Conservation (phyloP, 2,113 vertebrate species). For the Isurus oxyrinchus region DNA sequence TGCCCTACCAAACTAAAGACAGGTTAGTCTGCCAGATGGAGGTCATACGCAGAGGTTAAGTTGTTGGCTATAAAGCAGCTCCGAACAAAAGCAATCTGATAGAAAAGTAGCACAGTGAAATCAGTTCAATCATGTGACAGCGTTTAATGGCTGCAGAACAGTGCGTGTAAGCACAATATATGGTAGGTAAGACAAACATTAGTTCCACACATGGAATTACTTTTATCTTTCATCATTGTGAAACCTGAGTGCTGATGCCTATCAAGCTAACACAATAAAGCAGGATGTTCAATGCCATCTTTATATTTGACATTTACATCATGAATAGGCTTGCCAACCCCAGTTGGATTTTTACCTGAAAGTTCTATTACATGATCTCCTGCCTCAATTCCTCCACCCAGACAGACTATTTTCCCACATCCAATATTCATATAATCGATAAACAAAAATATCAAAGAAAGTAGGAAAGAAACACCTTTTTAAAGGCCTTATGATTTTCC, state of each 20-base stretch:
- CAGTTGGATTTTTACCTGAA: not conserved
- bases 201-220: not conserved
- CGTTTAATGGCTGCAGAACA: not conserved
- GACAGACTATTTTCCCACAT: too few relatives aligned
- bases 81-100: not conserved
- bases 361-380: too few relatives aligned
- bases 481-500: too few relatives aligned
- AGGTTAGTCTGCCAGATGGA: not conserved
- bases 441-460: too few relatives aligned
- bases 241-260: not conserved
- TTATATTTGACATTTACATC: not conserved
- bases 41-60: too few relatives aligned
- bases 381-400: too few relatives aligned
- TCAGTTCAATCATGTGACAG: not conserved
- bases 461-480: too few relatives aligned
- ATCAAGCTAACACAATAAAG: not conserved
- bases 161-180: not conserved
- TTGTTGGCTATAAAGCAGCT: not conserved
- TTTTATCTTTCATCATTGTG: not conserved
- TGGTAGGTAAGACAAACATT: not conserved
- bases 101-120: not conserved
- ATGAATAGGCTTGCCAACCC: not conserved
- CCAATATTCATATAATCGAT: too few relatives aligned
- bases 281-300: not conserved
- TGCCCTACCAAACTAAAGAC: not conserved